phyloP scores from a whole-genome alignment of 2,888 invertebrate genomes.

The Brachylomia viminalis region DNA sequence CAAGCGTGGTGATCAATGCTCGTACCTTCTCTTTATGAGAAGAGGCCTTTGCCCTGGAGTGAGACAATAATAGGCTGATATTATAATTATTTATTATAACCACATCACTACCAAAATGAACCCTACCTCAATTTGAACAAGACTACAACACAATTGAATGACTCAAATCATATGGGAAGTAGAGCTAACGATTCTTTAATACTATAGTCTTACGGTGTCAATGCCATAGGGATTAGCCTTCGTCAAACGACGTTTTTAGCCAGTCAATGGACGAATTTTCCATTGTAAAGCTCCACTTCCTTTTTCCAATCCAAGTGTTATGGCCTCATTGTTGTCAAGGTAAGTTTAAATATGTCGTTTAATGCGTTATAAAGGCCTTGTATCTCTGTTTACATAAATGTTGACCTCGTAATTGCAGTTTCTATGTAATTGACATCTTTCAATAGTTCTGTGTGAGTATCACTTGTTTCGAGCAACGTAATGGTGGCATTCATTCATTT shows the following conservation, averaged over 20 bases:
- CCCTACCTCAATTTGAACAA: slow-evolving; percentile 23
- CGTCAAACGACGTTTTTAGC: slow-evolving; percentile 70
- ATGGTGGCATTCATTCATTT: background rate
- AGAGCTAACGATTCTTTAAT: slow-evolving; percentile 59
- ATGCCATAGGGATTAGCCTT: slow-evolving; percentile 65
- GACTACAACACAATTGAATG: slow-evolving; percentile 47
- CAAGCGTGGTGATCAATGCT: background rate
- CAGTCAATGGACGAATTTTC: slow-evolving; percentile 78
- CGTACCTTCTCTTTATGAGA: background rate
- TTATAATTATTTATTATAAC: slow-evolving; percentile 5
- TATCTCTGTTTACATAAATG: slow-evolving; percentile 83
- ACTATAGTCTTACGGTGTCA: slow-evolving; percentile 55
- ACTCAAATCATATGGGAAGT: slow-evolving; percentile 47
- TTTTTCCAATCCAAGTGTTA: slow-evolving; percentile 74
- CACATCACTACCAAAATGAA: slow-evolving; percentile 27
- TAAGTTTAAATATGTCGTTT: slow-evolving; percentile 78
- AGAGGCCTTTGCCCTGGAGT: background rate
- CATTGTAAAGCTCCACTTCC: slow-evolving; percentile 82
- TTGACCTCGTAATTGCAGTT: slow-evolving; percentile 76
- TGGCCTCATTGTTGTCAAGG: slow-evolving; percentile 84
- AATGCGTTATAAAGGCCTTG: slow-evolving; percentile 83
- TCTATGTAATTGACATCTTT: slow-evolving; percentile 73
- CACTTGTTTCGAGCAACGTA: background rate
- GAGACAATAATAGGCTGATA: background rate
- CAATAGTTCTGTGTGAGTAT: slow-evolving; percentile 51